Percentiles rank a stretch among this genome's conserved stretches.
phyloP scores from a whole-genome alignment of 2,797 vertebrate species.

The Helicolenus hilgendorfi region DNA sequence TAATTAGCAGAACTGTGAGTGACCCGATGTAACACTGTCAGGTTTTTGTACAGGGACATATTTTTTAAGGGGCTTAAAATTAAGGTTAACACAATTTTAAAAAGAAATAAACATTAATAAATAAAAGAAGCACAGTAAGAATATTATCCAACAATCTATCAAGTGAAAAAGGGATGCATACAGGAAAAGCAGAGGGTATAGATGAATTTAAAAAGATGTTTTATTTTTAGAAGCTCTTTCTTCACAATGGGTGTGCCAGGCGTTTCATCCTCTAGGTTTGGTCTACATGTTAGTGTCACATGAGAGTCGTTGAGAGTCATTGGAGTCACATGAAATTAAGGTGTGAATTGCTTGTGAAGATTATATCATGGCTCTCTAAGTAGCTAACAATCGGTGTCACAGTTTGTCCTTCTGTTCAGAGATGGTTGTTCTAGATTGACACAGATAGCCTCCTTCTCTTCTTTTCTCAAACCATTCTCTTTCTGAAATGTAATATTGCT shows the following conservation, averaged over 20 bases:
- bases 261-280: neutral
- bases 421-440: neutral
- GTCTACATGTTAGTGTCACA: neutral
- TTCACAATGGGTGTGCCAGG: neutral
- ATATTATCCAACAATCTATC: neutral
- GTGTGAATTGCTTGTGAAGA: slow-evolving; percentile 2
- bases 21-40: neutral
- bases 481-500: neutral
- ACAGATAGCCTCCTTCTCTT: neutral
- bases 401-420: neutral
- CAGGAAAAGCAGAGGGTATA: neutral
- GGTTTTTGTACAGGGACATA: neutral
- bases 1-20: neutral
- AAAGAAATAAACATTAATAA: neutral
- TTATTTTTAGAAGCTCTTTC: neutral
- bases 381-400: neutral
- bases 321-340: slow-evolving; percentile 1
- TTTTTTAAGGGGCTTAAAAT: neutral
- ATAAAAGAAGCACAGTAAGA: neutral
- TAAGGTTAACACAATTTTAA: neutral
- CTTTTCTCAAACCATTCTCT: neutral
- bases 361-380: neutral
- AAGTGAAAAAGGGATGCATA: neutral
- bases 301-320: neutral
- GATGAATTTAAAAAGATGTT: neutral